Conservation (phyloP, 2,797 vertebrate genomes). For the Serranus cabrilla region DNA sequence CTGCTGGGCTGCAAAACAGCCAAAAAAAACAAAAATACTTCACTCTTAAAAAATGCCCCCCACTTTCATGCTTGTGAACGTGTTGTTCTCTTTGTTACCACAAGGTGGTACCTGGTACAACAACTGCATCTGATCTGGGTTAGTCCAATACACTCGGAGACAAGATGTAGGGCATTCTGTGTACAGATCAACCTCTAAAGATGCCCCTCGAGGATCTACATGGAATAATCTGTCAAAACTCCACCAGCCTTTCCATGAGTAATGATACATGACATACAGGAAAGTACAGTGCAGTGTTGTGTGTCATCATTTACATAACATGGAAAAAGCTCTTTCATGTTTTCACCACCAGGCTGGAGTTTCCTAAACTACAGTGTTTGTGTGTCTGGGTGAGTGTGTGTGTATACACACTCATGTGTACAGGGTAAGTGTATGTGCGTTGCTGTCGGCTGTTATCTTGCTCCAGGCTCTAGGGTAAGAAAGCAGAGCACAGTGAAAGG, state of each 20-base stretch:
- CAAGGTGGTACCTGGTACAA: conserved; percentile 57
- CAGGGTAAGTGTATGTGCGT: conserved; percentile 12
- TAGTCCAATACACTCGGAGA: conserved; percentile 21
- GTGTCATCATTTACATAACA: conserved; percentile 49
- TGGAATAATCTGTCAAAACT: conserved; percentile 15
- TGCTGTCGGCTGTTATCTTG: conserved; percentile 53
- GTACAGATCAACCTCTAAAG: conserved; percentile 23
- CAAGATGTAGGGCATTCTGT: conserved; percentile 32
- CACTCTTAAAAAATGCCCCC: conserved; percentile 11
- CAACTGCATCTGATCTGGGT: conserved; percentile 17
- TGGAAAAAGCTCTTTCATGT: conserved; percentile 43
- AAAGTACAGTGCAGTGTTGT: conserved; percentile 23
- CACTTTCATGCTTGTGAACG: conserved; percentile 23
- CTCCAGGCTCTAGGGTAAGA: conserved; percentile 48
- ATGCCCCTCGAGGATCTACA: conserved; percentile 9
- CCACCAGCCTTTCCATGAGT: conserved; percentile 12
- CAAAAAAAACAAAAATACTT: conserved; percentile 38
- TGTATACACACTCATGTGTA: neutral
- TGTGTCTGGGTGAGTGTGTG: conserved; percentile 21
- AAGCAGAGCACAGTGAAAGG: conserved; percentile 49
- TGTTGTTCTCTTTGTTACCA: conserved; percentile 55
- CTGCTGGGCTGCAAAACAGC: conserved; percentile 35
- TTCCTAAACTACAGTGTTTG: conserved; percentile 38
- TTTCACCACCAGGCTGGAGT: conserved; percentile 39
- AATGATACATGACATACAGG: conserved; percentile 9